Base-by-base conservation (phyloP, 2,113 vertebrate genomes). In the Catharus minimus region DNA sequence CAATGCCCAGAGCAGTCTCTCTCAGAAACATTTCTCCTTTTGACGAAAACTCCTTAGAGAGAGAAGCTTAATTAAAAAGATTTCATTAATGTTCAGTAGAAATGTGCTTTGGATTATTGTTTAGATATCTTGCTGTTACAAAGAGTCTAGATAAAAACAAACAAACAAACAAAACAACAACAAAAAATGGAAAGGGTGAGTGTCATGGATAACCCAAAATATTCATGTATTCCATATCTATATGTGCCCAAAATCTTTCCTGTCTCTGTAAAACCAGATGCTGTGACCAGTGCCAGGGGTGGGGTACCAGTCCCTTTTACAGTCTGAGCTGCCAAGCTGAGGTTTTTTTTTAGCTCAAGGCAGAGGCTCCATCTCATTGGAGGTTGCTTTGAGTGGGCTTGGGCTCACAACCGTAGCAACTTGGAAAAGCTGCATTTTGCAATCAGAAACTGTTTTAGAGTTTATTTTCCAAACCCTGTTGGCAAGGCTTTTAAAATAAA, bases 361-460 rank as follows among this genome's bases (percentile, higher is more conserved):
- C 39, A 72, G 52, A 56, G 69, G 39, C 13, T 33, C 17, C 0
- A 0, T 55, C 52, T 27, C 52, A 20, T 20, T 0, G 2, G 52
- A 72, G 17, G 30, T 9, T 56, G 17, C 33, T 33, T 72, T 5
- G 16, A 17, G 23, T 19, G 5, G 52, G 30, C n/a, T 72, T 72
- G 23, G 23, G 23, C 23, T 72, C 13, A 21, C 32, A n/a, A 44
- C 3, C 19, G 17, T 15, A 73, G 13, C 39, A 33, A 44, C 39
- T 56, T 20, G 52, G 14, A 33, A 72, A 56, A 56, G 22, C 52
- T 44, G 39, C 17, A 27, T 73, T 33, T 44, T 56, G 23, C 39
- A 36, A 28, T 46, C 53, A 44, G 32, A 56, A 27, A 9, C 52
- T 44, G 23, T 56, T 73, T 22, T 10, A 41, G 53, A 46, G 32